Evolutionary conservation across 1,140 invertebrate species (phyloP), one percentile per base, ranked within the genome.

Genomic region (Hesperophylax magnus): DNA sequence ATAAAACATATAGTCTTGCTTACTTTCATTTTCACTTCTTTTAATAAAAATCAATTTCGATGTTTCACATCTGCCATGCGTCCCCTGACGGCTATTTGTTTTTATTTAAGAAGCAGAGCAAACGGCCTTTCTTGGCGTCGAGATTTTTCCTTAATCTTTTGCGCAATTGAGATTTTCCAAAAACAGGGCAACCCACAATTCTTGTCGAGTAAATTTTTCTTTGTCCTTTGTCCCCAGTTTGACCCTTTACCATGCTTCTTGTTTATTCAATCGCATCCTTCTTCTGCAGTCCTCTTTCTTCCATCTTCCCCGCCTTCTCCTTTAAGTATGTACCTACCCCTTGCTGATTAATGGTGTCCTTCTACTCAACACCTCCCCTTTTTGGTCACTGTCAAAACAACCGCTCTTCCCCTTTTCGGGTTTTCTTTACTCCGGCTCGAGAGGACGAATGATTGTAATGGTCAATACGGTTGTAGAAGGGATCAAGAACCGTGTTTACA

Each of bases 331-430:
- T 52, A n/a, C 67, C 39, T 39, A 52, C 39, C 61, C 39, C 11
- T 14, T 47, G 11, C 67, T 71, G 67, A 71, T 71, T 71, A 71
- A 71, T 71, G 67, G 67, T 47, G n/a, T 22, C 34, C 67, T n/a
- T 20, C 34, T 18, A 39, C 7, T n/a, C n/a, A 7, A 47, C 67
- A 71, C 67, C 34, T 71, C 67, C 39, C 67, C 67, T 47, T 71
- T 61, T 71, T 71, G 67, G 67, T 52, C 67, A 71, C 18, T 71
- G 67, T 71, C 67, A 71, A n/a, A 34, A 71, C 67, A n/a, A 71
- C 39, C 34, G 9, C 67, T 52, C 67, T 22, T 17, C 39, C 34
- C 18, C 34, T 39, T 7, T 24, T 6, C 39, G 34, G 7, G 67
- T 53, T 71, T 71, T 52, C 67, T 18, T 39, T 20, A 31, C 39